These are phyloP conservation scores for Montipora capitata DNA, from an alignment of 92 coral and sea anemone species.

Conservation along the genomic window DNA sequence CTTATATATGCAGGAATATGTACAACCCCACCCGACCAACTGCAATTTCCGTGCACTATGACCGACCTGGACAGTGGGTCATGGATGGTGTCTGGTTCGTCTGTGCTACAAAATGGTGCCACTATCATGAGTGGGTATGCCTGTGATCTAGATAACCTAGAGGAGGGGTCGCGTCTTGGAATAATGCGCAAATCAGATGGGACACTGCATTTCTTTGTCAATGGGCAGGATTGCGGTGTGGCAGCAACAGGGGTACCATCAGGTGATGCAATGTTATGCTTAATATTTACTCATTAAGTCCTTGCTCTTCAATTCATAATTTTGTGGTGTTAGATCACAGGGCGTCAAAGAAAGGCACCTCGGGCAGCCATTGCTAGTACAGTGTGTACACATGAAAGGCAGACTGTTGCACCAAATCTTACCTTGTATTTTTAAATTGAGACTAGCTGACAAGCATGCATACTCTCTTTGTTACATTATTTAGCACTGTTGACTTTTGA, in stretches of 20 bases:
- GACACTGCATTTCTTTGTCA: constrained; percentile 88
- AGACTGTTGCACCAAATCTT: no score
- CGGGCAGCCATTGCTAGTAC: no score
- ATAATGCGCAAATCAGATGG: constrained; percentile 95
- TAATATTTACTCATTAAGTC: not conserved
- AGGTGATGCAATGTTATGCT: constrained; percentile 50
- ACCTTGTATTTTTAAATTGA: no score
- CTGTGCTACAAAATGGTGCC: constrained; percentile 93
- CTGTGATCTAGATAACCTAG: constrained; percentile 92
- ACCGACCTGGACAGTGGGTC: constrained; percentile 92
- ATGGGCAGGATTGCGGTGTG: constrained; percentile 91
- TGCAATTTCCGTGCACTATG: constrained; percentile 91
- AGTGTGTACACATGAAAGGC: no score
- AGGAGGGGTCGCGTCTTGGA: constrained; percentile 87
- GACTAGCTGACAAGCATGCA: no score
- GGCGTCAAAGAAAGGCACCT: no score
- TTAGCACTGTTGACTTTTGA: no score
- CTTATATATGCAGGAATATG: constrained; percentile 72
- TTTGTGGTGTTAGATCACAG: no score
- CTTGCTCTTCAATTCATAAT: no score
- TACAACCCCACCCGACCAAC: constrained; percentile 79
- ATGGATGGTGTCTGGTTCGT: constrained; percentile 95
- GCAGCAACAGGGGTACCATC: constrained; percentile 93
- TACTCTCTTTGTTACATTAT: no score
- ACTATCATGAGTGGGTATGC: constrained; percentile 94